Base-by-base conservation (phyloP, 2,888 invertebrate species). In the Polia nebulosa region DNA sequence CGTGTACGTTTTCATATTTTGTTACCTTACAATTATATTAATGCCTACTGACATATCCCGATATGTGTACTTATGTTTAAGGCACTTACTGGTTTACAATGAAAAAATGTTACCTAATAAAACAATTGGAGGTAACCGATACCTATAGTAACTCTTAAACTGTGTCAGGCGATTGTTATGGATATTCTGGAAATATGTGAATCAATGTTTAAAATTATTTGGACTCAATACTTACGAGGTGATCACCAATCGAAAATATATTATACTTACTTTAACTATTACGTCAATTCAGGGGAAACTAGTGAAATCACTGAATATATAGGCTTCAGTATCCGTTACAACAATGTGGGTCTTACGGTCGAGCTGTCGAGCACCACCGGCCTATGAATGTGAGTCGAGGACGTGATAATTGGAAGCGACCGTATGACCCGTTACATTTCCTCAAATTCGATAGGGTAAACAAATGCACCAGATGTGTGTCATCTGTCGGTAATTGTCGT, bases 351-450 rank as follows among this genome's bases (percentile, higher is more conserved):
- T 72, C 76, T 78, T 55, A 78, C 79, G 59, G 82, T 79, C 66
- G 55, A 32, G 57, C 79, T 58, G 82, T 79, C 66, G 55, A 32
- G 57, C 65, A 62, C 49, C 57, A 67, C 58, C 56, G 61, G 68
- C 70, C 93, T 93, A 94, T 92, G 90, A 88, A 92, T 93, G 88
- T 71, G 89, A 84, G 82, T 71, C 66, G 84, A 81, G 85, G 80
- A 92, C 80, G 91, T 92, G 95, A 85, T 95, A 95, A 95, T 95
- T 93, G 90, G 90, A 92, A 92, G 80, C 88, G 89, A 87, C 86
- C 88, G 90, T 85, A 92, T 91, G 91, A 92, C 87, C 95, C 94
- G 95, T 94, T 95, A 94, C 81, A 85, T 88, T 95, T 94, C 93
- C 88, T 83, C 90, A 92, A 95, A 94, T 90, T 90, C 87, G 77